These are phyloP conservation scores for Zaprionus obscuricornis DNA, from an alignment of 2,888 invertebrate genomes.

Conservation along the genomic window DNA sequence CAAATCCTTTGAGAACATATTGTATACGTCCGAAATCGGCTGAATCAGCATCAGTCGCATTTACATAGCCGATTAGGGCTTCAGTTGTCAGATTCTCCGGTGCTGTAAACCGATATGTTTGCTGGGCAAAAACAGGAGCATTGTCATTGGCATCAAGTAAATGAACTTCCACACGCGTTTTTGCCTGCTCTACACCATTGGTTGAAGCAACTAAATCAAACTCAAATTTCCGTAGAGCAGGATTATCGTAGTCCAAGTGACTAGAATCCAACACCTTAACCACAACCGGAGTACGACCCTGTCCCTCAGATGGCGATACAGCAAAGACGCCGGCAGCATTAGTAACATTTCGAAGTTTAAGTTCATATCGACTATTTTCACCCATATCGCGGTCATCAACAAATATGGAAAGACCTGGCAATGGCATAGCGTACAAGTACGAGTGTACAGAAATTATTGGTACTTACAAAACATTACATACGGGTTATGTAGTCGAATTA, in stretches of 20 bases:
- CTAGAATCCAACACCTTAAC: constrained; percentile 88
- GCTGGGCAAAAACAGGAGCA: constrained; percentile 87
- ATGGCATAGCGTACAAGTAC: constrained; percentile 87
- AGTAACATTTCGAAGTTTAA: constrained; percentile 86
- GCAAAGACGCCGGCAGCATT: constrained; percentile 86
- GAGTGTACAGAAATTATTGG: constrained; percentile 78
- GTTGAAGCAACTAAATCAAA: constrained; percentile 88
- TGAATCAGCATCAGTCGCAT: constrained; percentile 89
- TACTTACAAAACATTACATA: constrained; percentile 29
- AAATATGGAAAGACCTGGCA: constrained; percentile 89
- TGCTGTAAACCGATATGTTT: constrained; percentile 87
- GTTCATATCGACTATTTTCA: constrained; percentile 88
- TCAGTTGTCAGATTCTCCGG: constrained; percentile 87
- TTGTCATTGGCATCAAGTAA: constrained; percentile 92
- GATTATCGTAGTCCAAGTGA: constrained; percentile 89
- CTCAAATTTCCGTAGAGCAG: constrained; percentile 85
- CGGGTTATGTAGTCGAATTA: constrained; percentile 7
- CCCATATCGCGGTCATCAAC: constrained; percentile 90
- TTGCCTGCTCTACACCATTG: constrained; percentile 85
- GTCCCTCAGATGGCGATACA: constrained; percentile 87
- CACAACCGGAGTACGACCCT: constrained; percentile 90
- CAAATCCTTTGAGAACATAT: constrained; percentile 91
- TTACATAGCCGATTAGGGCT: constrained; percentile 86
- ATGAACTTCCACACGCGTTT: constrained; percentile 86
- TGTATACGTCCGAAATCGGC: constrained; percentile 88